phyloP scores from a whole-genome alignment of 2,113 vertebrate genomes.

The Stomatorhinus ivindoensis region DNA sequence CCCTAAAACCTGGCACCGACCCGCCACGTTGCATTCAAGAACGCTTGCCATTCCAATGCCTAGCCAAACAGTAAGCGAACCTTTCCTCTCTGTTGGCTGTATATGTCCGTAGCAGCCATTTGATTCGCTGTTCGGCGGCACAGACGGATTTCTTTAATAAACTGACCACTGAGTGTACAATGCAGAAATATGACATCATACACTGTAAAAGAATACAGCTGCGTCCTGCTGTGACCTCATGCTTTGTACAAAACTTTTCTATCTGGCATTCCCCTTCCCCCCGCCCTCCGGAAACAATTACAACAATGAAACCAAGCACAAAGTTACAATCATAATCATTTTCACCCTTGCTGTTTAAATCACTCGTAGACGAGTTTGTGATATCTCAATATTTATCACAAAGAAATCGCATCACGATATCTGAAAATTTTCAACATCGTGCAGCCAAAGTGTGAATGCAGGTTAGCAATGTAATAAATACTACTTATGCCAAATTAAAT shows the following conservation, averaged over 20 bases:
- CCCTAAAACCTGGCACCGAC: not conserved
- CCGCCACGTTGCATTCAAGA: not conserved
- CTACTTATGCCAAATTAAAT: not conserved
- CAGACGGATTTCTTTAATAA: too few species aligned
- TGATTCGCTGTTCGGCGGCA: not conserved
- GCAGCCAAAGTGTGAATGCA: not conserved
- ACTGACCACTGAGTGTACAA: too few species aligned
- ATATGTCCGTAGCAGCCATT: not conserved
- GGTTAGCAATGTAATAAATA: not conserved
- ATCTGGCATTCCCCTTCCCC: too few species aligned
- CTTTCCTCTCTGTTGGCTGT: not conserved
- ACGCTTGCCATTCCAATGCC: not conserved
- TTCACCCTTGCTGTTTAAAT: not conserved
- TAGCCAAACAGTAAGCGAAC: too few species aligned
- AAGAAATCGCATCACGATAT: not conserved
- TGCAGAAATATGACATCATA: too few species aligned
- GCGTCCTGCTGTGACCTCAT: too few species aligned
- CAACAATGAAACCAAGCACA: too few species aligned
- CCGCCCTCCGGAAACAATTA: too few species aligned
- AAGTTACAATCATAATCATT: not conserved
- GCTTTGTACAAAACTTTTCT: too few species aligned
- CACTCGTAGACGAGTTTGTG: not conserved
- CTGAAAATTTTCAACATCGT: too few species aligned
- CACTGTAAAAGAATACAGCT: too few species aligned
- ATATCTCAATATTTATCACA: not conserved